Conservation (phyloP, 2,797 vertebrate genomes). For the Florisuga fusca region DNA sequence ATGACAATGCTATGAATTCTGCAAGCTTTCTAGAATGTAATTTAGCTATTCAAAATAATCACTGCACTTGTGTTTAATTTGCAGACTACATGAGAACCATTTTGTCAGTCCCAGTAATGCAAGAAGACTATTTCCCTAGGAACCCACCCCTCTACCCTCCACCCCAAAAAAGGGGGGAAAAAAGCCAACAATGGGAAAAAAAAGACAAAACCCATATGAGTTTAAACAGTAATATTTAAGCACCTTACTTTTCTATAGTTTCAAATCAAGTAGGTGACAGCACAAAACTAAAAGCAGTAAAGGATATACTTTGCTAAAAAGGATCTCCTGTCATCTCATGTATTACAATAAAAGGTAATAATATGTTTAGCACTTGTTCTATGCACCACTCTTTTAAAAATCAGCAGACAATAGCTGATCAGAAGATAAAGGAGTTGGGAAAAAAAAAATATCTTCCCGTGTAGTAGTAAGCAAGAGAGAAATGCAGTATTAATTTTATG, state of each 20-base stretch:
- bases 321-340: slow-evolving; percentile 82
- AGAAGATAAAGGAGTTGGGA: slow-evolving; percentile 79
- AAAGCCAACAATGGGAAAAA: slow-evolving; percentile 47
- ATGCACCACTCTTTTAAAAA: slow-evolving; percentile 72
- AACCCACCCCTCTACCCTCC: slow-evolving; percentile 66
- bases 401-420: slow-evolving; percentile 82
- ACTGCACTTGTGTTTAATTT: slow-evolving; percentile 88
- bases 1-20: slow-evolving; percentile 93
- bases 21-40: slow-evolving; percentile 91
- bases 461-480: slow-evolving; percentile 82
- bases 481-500: slow-evolving; percentile 91
- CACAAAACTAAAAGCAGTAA: slow-evolving; percentile 79
- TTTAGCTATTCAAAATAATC: slow-evolving; percentile 92
- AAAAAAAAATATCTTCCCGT: slow-evolving; percentile 62
- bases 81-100: slow-evolving; percentile 84
- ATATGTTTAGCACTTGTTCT: slow-evolving; percentile 83
- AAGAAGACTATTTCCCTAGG: slow-evolving; percentile 82
- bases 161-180: slow-evolving; percentile 33
- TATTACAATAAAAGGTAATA: slow-evolving; percentile 83
- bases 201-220: slow-evolving; percentile 76
- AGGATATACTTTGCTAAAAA: slow-evolving; percentile 83
- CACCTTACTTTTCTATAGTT: slow-evolving; percentile 81
- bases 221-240: slow-evolving; percentile 80
- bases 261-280: slow-evolving; percentile 82
- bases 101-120: slow-evolving; percentile 83